Evolutionary conservation across 2,113 vertebrate species (phyloP), one percentile per base, ranked within the genome.

Genomic region (Podocnemis expansa): DNA sequence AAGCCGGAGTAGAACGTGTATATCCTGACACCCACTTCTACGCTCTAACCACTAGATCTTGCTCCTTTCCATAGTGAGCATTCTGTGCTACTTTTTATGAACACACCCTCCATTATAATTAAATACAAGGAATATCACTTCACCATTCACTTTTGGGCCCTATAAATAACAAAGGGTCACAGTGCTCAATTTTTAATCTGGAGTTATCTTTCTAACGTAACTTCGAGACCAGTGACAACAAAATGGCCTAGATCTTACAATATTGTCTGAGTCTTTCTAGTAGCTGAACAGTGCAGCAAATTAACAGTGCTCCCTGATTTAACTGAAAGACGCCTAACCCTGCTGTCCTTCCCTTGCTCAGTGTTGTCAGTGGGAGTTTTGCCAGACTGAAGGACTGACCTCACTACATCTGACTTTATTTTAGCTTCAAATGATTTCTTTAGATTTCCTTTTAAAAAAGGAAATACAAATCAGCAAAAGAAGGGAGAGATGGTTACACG

Each of bases 271-370:
- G 38, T 78, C 91, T 73, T 90, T 5, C 10, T 78, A 82, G 87
- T 70, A 51, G 34, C 41, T 6, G 78, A 63, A n/a, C 19, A 70
- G 38, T 38, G 8, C 54, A 17, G 67, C n/a, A 78, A 89, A 84
- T 75, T 91, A 60, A 75, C n/a, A 86, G 2, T 14, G 78, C 9
- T n/a, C 22, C 38, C n/a, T 70, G 17, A 38, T 8, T 38, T 21
- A 22, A 38, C n/a, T 38, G 63, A 70, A 38, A 70, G 16, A 22
- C 21, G 19, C 19, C 63, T 16, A 70, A 0, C 0, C 6, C 84
- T 67, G 3, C 38, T 14, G 16, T 89, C 54, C 5, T 11, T 82
- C 85, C 92, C 41, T 95, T 80, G 56, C 43, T 78, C 81, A 70
- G 78, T 85, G 16, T 31, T 60, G 56, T 60, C 56, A 60, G 14